Conservation (phyloP, 2,797 vertebrate species). For the Lacerta bilineata region DNA sequence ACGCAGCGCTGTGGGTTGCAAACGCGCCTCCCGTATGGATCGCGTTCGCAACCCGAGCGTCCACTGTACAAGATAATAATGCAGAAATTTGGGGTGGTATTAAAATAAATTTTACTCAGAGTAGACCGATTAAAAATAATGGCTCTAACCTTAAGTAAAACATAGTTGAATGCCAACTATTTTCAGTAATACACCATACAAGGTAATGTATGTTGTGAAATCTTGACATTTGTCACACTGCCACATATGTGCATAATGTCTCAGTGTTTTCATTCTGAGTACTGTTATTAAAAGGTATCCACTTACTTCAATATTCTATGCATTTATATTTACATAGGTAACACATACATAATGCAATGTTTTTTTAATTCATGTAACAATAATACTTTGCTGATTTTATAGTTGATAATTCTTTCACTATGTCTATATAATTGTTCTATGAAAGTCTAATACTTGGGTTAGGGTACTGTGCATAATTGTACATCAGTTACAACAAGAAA, state of each 20-base stretch:
- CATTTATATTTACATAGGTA: constrained; percentile 46
- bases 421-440: constrained; percentile 14
- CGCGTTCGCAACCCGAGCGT: too few relatives aligned
- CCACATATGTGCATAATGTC: constrained; percentile 65
- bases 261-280: constrained; percentile 61
- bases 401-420: constrained; percentile 54
- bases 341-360: constrained; percentile 54
- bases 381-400: constrained; percentile 45
- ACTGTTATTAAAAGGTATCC: constrained; percentile 67
- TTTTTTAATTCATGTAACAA: constrained; percentile 6
- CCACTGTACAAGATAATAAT: neutral
- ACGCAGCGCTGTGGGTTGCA: too few relatives aligned
- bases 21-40: too few relatives aligned
- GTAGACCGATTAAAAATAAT: too few relatives aligned
- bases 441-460: neutral
- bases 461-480: neutral
- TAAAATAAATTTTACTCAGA: too few relatives aligned
- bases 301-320: constrained; percentile 61
- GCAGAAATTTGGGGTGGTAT: neutral
- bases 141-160: too few relatives aligned
- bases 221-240: constrained; percentile 62
- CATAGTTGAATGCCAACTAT: neutral
- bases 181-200: neutral
- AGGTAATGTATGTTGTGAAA: constrained; percentile 1
- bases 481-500: neutral